These are phyloP conservation scores for Gastracanthus pulcherrimus DNA, from an alignment of 2,888 invertebrate genomes.

Conservation along the genomic window DNA sequence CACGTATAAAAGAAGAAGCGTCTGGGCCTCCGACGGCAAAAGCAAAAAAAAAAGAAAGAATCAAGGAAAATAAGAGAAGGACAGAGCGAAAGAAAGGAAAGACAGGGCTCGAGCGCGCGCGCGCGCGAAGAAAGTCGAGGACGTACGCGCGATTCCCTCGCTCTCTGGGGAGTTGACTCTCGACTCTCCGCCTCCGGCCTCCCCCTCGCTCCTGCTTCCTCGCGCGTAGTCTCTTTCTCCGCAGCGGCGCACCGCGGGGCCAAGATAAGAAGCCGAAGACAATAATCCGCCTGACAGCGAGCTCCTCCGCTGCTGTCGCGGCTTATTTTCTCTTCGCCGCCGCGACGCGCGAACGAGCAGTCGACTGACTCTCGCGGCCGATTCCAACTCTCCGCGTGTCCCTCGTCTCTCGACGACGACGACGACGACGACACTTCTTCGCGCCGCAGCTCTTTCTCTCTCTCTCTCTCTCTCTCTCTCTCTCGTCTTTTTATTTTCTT, in stretches of 20 bases:
- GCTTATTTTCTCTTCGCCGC: slow-evolving; percentile 71
- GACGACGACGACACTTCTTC: too few relatives aligned
- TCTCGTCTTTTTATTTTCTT: neutral
- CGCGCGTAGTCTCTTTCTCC: too few relatives aligned
- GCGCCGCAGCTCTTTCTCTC: neutral
- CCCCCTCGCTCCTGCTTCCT: neutral
- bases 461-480: neutral
- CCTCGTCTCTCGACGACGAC: too few relatives aligned
- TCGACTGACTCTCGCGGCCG: slow-evolving; percentile 2
- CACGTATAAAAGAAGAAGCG: too few relatives aligned
- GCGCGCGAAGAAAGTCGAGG: neutral
- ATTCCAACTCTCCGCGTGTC: slow-evolving; percentile 2
- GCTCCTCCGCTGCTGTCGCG: slow-evolving; percentile 63
- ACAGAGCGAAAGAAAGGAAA: slow-evolving; percentile 36
- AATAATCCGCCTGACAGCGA: slow-evolving; percentile 77
- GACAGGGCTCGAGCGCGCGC: slow-evolving; percentile 14
- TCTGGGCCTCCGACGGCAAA: too few relatives aligned
- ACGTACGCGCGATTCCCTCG: neutral
- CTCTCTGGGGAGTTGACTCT: slow-evolving; percentile 42
- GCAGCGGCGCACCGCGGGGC: slow-evolving; percentile 52
- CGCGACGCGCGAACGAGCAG: too few relatives aligned
- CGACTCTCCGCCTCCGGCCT: slow-evolving; percentile 24
- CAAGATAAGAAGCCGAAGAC: slow-evolving; percentile 76
- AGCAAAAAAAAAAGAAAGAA: neutral
- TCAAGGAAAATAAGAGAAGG: neutral